A percentile compares a stretch with the other conserved stretches of the same genome.
phyloP scores from a whole-genome alignment of 2,113 vertebrate species.

The Brachionichthys hirsutus region DNA sequence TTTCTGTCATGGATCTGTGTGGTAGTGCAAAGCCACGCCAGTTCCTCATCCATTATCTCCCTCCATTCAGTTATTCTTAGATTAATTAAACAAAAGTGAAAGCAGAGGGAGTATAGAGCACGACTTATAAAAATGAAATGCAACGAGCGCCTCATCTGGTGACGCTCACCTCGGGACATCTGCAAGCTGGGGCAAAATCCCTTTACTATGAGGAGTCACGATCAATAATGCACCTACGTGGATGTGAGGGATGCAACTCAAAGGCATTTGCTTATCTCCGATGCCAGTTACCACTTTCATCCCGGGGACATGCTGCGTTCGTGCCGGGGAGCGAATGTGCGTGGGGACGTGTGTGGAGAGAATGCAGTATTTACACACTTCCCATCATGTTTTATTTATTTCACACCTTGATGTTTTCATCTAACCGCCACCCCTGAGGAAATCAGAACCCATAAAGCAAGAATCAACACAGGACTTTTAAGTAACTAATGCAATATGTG shows the following conservation, averaged over 20 bases:
- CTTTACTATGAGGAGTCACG: conserved; percentile 64
- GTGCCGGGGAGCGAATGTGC: conserved; percentile 30
- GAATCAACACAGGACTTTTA: conserved; percentile 55
- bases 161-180: conserved; percentile 53
- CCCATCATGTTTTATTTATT: conserved; percentile 69
- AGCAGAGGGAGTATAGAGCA: neutral
- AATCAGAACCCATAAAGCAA: conserved; percentile 57
- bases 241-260: conserved; percentile 74
- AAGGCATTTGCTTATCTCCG: conserved; percentile 77
- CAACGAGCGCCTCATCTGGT: conserved; percentile 54
- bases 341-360: conserved; percentile 48
- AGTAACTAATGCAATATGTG: conserved; percentile 43
- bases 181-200: conserved; percentile 58
- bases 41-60: conserved; percentile 18
- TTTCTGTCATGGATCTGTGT: conserved; percentile 1
- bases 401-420: conserved; percentile 75
- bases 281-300: conserved; percentile 77
- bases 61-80: conserved; percentile 27
- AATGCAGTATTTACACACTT: conserved; percentile 71
- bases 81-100: conserved; percentile 38
- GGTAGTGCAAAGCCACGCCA: neutral
- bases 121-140: conserved; percentile 36
- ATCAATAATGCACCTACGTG: conserved; percentile 79
- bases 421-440: conserved; percentile 56
- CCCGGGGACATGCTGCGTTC: conserved; percentile 56